phyloP scores from a whole-genome alignment of 2,797 vertebrate species.

The Pampus argenteus region DNA sequence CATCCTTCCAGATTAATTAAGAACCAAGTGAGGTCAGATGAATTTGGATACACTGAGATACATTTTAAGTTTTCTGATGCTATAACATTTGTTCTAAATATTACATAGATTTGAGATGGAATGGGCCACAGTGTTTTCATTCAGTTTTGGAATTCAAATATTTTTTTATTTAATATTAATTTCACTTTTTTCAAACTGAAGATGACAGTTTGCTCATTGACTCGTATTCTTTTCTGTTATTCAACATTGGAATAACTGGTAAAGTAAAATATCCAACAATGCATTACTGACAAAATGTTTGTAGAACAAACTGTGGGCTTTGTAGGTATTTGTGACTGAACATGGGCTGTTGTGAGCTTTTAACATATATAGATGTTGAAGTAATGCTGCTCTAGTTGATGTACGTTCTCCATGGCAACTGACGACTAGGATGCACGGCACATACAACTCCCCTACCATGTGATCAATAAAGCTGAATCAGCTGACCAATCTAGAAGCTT shows the following conservation, averaged over 20 bases:
- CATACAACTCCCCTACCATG: neutral
- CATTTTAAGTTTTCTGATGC: neutral
- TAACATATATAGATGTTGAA: neutral
- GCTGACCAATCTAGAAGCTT: neutral
- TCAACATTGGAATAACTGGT: neutral
- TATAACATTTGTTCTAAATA: neutral
- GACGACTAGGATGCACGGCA: neutral
- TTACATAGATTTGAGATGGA: neutral
- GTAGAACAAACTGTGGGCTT: neutral
- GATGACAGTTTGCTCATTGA: neutral
- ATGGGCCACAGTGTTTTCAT: neutral
- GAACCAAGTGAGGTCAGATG: slow-evolving; percentile 26
- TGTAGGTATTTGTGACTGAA: neutral
- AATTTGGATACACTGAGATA: slow-evolving; percentile 19
- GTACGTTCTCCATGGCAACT: slow-evolving; percentile 9
- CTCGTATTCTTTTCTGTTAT: neutral
- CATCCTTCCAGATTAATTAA: slow-evolving; percentile 35
- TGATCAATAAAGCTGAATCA: slow-evolving; percentile 4
- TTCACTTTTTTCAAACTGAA: neutral
- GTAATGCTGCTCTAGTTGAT: neutral
- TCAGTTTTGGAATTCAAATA: neutral
- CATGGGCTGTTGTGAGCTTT: neutral
- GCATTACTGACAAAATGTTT: neutral
- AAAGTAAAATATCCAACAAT: neutral
- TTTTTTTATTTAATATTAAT: neutral